A percentile compares a stretch with the other conserved stretches of the same genome.
Evolutionary conservation across 2,797 vertebrate genomes (phyloP).

Genomic region (Acrocephalus scirpaceus): DNA sequence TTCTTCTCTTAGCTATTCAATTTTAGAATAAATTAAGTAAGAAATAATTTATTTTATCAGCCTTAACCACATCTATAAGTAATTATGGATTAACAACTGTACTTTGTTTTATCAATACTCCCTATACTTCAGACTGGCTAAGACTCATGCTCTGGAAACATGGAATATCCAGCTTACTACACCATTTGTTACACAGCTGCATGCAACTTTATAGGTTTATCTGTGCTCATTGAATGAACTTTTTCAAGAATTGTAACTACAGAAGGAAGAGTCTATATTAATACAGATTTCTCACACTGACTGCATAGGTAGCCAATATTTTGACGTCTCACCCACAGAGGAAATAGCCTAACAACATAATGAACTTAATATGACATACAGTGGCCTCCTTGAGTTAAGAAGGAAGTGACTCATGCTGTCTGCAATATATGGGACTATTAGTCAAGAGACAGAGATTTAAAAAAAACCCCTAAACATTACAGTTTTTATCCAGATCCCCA

Average conservation of each 20-base stretch:
- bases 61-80: not conserved
- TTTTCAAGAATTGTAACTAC: not conserved
- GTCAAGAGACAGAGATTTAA: not conserved
- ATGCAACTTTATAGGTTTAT: not conserved
- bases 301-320: not conserved
- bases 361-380: constrained; percentile 10
- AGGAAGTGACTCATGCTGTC: constrained; percentile 52
- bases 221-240: not conserved
- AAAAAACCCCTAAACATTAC: not conserved
- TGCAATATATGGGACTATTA: not conserved
- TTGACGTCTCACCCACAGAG: not conserved
- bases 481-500: not conserved
- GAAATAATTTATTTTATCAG: not conserved
- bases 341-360: constrained; percentile 48
- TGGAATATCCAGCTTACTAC: not conserved
- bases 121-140: not conserved
- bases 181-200: not conserved
- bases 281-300: not conserved
- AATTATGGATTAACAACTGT: not conserved
- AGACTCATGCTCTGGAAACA: not conserved
- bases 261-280: not conserved
- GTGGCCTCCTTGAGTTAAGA: not conserved
- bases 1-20: not conserved
- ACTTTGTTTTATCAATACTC: not conserved
- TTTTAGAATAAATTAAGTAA: not conserved